Conservation (phyloP, 37 sponge, comb jelly and placozoan genomes). For the Eunapius fragilis region DNA sequence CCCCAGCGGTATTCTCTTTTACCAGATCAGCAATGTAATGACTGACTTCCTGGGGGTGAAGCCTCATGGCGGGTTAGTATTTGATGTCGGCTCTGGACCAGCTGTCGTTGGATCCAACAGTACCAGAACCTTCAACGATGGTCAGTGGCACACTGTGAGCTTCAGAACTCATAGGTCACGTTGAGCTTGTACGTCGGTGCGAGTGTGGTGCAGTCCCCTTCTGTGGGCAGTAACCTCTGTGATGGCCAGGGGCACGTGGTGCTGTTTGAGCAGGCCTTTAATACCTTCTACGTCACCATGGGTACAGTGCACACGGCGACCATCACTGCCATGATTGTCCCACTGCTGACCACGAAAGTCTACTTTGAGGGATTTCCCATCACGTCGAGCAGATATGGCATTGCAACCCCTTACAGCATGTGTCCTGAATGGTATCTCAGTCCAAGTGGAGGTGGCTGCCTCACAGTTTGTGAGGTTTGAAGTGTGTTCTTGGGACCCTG, state of each 20-base stretch:
- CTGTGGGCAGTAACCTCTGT: neutral
- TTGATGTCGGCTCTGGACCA: conserved; percentile 73
- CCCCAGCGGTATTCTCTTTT: conserved; percentile 43
- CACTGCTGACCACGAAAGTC: conserved; percentile 16
- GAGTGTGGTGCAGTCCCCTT: neutral
- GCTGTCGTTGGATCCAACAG: conserved; percentile 18
- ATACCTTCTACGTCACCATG: neutral
- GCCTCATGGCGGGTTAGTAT: conserved; percentile 60
- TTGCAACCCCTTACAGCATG: no score
- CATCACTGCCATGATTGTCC: neutral
- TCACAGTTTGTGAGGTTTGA: conserved; percentile 45
- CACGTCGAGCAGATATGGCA: neutral
- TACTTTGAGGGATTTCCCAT: conserved; percentile 57
- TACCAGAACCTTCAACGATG: conserved; percentile 64
- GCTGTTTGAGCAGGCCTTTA: neutral
- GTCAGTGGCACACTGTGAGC: conserved; percentile 65
- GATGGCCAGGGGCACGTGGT: neutral
- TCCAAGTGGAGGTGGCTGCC: neutral
- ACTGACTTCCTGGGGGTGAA: conserved; percentile 70
- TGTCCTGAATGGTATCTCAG: conserved; percentile 18
- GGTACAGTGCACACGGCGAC: no score
- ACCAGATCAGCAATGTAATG: conserved; percentile 31
- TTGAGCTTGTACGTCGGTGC: neutral
- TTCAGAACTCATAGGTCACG: neutral
- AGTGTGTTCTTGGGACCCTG: conserved; percentile 35